phyloP scores from a whole-genome alignment of 2,797 vertebrate genomes.

The Pogonophryne albipinna region DNA sequence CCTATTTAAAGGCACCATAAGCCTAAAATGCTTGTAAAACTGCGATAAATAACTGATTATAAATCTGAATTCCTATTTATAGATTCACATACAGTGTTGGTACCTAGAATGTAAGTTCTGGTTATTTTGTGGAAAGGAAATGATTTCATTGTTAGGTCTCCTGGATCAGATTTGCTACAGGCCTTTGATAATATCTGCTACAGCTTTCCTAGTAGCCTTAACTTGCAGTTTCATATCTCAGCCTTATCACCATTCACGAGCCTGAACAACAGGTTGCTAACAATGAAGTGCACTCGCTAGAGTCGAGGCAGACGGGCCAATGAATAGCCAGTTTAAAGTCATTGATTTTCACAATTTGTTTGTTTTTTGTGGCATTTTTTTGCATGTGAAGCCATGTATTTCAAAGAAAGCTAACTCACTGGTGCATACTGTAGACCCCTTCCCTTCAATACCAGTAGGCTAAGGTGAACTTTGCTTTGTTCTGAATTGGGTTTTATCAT shows the following conservation, averaged over 20 bases:
- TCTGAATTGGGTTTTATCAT: slow-evolving; percentile 82
- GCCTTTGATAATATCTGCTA: slow-evolving; percentile 61
- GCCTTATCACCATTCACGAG: slow-evolving; percentile 57
- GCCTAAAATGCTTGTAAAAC: not conserved
- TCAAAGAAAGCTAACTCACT: slow-evolving; percentile 41
- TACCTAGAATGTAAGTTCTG: slow-evolving; percentile 62
- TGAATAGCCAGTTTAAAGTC: slow-evolving; percentile 32
- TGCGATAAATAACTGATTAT: not conserved
- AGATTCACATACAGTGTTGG: slow-evolving; percentile 46
- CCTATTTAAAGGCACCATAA: not conserved
- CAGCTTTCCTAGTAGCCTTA: slow-evolving; percentile 65
- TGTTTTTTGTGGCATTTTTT: slow-evolving; percentile 8
- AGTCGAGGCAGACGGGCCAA: slow-evolving; percentile 23
- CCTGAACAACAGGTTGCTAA: slow-evolving; percentile 57
- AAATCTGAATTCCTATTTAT: slow-evolving; percentile 27
- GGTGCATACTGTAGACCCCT: not conserved
- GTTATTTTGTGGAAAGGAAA: slow-evolving; percentile 72
- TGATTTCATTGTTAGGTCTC: slow-evolving; percentile 68
- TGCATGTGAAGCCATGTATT: slow-evolving; percentile 33
- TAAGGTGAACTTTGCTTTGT: slow-evolving; percentile 83
- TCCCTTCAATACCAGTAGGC: slow-evolving; percentile 42
- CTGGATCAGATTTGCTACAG: slow-evolving; percentile 60
- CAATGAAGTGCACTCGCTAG: slow-evolving; percentile 5
- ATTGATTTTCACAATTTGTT: slow-evolving; percentile 24
- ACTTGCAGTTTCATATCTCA: slow-evolving; percentile 60